Base-by-base conservation (phyloP, 2,113 vertebrate genomes). In the Platycercus adscitus region DNA sequence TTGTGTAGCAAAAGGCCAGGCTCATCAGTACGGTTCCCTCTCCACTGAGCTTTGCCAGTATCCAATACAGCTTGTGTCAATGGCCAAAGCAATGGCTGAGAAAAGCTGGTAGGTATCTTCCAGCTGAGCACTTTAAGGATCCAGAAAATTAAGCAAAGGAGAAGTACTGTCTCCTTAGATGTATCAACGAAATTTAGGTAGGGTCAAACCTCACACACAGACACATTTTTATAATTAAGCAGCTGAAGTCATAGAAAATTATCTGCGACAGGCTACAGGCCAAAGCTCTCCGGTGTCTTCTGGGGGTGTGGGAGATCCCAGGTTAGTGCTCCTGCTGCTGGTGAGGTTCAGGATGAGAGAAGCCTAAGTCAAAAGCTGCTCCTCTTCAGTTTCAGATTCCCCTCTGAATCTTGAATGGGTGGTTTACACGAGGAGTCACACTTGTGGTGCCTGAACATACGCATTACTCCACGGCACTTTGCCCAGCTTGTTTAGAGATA, bases 321-420 rank as follows among this genome's bases (percentile, higher is more conserved):
- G 18, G 25, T 19, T 2, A 0, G 7, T 35, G 26, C 4, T 70
- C 3, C 53, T 56, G 52, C 25, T 0, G 0, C 80, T 50, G 31
- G 3, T 1, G 21, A 52, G 18, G 53, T 13, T 65, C 41, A 52
- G 29, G 31, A 31, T 53, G 28, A 49, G 6, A 68, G 55, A 76
- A 26, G 5, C 20, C 44, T 33, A 17, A 82, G 35, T 41, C 0
- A 1, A 69, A 35, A 70, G 10, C 9, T 58, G 21, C 21, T 66
- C 43, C 39, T 88, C 11, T 44, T 69, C 2, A 3, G 21, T 43
- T 37, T 75, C n/a, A n/a, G n/a, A n/a, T n/a, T 70, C 28, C 26
- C 25, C 23, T 25, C 31, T 17, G 7, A 20, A 43, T 39, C 44
- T 73, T 47, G 44, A 60, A 21, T 0, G 7, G 12, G 13, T 70